Evolutionary conservation across 2,888 invertebrate genomes (phyloP).

Genomic region (Nowickia ferox): DNA sequence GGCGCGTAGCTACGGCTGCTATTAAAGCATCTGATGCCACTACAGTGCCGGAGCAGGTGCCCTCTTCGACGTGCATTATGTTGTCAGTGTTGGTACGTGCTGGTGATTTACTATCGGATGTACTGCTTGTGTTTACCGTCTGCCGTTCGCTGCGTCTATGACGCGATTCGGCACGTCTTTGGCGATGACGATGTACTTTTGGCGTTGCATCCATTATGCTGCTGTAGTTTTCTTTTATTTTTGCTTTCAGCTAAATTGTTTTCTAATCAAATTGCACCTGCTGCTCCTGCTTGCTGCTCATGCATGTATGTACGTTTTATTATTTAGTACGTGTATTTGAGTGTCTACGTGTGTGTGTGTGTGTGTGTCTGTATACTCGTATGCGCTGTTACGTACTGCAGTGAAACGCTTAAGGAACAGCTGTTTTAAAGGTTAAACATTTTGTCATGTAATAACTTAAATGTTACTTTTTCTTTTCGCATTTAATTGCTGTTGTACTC

Average conservation of each 20-base stretch:
- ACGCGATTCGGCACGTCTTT: slow-evolving; percentile 81
- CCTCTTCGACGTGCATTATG: slow-evolving; percentile 73
- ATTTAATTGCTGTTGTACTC: slow-evolving; percentile 34
- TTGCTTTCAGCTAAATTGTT: slow-evolving; percentile 7
- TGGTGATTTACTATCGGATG: slow-evolving; percentile 74
- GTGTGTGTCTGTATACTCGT: too few species aligned
- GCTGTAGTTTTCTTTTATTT: background rate
- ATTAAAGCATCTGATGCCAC: slow-evolving; percentile 62
- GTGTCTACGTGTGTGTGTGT: background rate
- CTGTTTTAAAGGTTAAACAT: slow-evolving; percentile 69
- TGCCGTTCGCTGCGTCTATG: slow-evolving; percentile 78
- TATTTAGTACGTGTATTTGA: background rate
- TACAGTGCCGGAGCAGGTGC: slow-evolving; percentile 67
- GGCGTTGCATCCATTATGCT: slow-evolving; percentile 80
- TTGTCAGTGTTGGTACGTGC: slow-evolving; percentile 49
- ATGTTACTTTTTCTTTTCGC: slow-evolving; percentile 13
- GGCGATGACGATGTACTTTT: slow-evolving; percentile 83
- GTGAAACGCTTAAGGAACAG: slow-evolving; percentile 55
- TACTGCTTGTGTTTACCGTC: slow-evolving; percentile 73
- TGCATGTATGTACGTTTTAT: background rate
- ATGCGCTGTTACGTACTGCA: slow-evolving; percentile 19
- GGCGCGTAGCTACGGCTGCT: slow-evolving; percentile 73
- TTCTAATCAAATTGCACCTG: slow-evolving; percentile 34
- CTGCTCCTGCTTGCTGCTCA: slow-evolving; percentile 30
- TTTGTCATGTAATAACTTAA: slow-evolving; percentile 53